These are phyloP conservation scores for Hypomecis atomaria DNA, from an alignment of 2,888 invertebrate species.

Conservation along the genomic window DNA sequence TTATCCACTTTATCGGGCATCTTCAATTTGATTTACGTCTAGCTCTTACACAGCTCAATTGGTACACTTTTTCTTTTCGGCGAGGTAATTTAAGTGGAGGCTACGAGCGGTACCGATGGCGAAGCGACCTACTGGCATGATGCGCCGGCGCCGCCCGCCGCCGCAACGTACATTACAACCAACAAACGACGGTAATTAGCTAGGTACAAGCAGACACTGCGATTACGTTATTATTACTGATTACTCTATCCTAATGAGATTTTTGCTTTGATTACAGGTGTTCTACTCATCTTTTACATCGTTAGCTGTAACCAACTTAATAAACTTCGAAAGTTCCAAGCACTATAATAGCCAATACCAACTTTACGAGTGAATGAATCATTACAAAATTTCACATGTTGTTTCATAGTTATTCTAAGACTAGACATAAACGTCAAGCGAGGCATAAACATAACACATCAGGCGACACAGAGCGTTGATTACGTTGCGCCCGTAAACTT, in stretches of 20 bases:
- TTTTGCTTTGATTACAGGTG: conserved; percentile 55
- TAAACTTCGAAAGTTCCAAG: conserved; percentile 29
- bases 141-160: conserved; percentile 37
- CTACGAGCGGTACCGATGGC: conserved; percentile 53
- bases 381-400: conserved; percentile 31
- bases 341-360: conserved; percentile 22
- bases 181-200: conserved; percentile 48
- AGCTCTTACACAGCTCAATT: conserved; percentile 78
- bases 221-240: conserved; percentile 50
- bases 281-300: conserved; percentile 31
- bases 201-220: conserved; percentile 47
- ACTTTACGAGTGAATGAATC: conserved; percentile 29
- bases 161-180: conserved; percentile 35
- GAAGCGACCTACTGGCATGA: conserved; percentile 52
- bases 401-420: conserved; percentile 16
- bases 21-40: conserved; percentile 85
- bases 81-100: conserved; percentile 69
- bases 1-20: conserved; percentile 85
- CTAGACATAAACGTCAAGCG: conserved; percentile 26
- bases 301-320: conserved; percentile 27
- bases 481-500: conserved; percentile 14
- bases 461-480: conserved; percentile 7
- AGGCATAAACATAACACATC: conserved; percentile 22
- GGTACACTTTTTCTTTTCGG: conserved; percentile 82
- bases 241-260: conserved; percentile 54